Evolutionary conservation across 2,797 vertebrate species (phyloP).

Genomic region (Chloroceryle amazona): DNA sequence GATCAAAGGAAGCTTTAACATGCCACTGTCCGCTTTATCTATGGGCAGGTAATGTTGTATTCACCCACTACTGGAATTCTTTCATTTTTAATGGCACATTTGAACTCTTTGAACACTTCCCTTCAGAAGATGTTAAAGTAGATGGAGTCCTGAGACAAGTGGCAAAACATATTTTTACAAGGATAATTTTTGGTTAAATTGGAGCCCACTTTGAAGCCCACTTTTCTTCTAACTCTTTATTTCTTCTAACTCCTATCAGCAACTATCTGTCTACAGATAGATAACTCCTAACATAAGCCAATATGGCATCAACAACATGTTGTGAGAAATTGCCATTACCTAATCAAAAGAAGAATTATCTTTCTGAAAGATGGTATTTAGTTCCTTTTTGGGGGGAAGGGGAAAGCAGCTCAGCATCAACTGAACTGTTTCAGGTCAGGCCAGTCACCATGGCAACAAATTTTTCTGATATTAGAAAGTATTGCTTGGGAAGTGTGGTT

Average conservation of each 20-base stretch:
- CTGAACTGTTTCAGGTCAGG: constrained; percentile 58
- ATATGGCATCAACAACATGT: not conserved
- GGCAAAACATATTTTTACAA: not conserved
- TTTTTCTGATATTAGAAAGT: constrained; percentile 63
- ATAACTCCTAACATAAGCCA: not conserved
- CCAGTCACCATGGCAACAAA: constrained; percentile 70
- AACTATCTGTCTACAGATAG: no score
- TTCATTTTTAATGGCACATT: not conserved
- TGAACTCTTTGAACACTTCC: not conserved
- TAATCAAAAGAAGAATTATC: constrained; percentile 51
- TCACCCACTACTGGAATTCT: not conserved
- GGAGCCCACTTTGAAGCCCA: not conserved
- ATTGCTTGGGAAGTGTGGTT: constrained; percentile 53
- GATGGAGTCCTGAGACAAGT: not conserved
- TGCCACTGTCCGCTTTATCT: not conserved
- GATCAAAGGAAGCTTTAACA: not conserved
- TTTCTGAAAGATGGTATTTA: constrained; percentile 17
- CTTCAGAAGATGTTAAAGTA: not conserved
- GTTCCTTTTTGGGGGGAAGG: not conserved
- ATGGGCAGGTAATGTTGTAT: not conserved
- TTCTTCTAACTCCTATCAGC: not conserved
- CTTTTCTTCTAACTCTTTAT: not conserved
- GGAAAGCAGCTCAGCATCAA: constrained; percentile 32
- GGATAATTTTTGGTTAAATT: not conserved
- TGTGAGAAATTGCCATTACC: not conserved